Conservation (phyloP, 2,888 invertebrate genomes). For the Troides helena region DNA sequence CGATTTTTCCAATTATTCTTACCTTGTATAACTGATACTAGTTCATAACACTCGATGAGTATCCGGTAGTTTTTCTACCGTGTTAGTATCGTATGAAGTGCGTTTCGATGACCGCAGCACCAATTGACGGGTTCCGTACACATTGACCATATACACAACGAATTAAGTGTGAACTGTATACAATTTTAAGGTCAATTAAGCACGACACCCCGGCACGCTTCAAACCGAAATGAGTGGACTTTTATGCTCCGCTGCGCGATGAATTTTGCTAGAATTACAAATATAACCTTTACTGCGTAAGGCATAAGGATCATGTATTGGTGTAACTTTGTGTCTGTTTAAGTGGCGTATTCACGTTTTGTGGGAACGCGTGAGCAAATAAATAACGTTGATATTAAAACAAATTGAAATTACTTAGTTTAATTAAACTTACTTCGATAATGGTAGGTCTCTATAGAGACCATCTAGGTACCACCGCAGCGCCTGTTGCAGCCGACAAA, state of each 20-base stretch:
- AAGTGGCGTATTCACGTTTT: conserved; percentile 15
- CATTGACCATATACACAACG: conserved; percentile 38
- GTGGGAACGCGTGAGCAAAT: conserved; percentile 14
- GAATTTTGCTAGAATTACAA: conserved; percentile 26
- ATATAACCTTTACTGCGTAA: conserved; percentile 18
- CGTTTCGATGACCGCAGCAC: conserved; percentile 7
- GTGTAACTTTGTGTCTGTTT: conserved; percentile 12
- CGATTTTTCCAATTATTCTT: no score
- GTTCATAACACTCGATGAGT: not conserved
- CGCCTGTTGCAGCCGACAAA: no score
- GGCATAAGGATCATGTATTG: conserved; percentile 31
- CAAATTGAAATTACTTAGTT: no score
- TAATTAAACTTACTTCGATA: no score
- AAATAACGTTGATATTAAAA: not conserved
- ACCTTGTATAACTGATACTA: no score
- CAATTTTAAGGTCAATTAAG: conserved; percentile 60
- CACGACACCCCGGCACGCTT: conserved; percentile 50
- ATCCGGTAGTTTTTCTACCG: not conserved
- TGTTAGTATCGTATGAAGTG: conserved; percentile 10
- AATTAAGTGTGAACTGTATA: conserved; percentile 56
- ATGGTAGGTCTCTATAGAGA: no score
- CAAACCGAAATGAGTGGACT: conserved; percentile 50
- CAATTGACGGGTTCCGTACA: conserved; percentile 34
- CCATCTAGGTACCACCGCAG: no score
- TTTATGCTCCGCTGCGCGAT: conserved; percentile 45